Evolutionary conservation across 1,140 invertebrate species (phyloP).

Genomic region (Hyposmocoma kahamanoa): DNA sequence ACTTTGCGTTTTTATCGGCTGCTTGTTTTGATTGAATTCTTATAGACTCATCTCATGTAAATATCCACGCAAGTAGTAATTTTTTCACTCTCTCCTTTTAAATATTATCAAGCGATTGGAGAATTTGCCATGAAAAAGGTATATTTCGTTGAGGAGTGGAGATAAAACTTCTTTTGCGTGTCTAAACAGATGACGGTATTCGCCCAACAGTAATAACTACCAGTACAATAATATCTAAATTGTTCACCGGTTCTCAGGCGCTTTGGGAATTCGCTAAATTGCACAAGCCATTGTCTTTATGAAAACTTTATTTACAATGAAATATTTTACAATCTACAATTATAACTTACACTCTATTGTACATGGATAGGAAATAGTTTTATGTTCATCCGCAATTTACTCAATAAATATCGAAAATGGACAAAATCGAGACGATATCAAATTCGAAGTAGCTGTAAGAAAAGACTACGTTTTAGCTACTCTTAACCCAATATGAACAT

Average conservation of each 20-base stretch:
- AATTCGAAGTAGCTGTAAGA: neutral
- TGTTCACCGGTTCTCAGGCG: conserved; percentile 32
- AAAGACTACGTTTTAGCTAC: conserved; percentile 3
- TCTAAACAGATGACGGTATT: too few relatives aligned
- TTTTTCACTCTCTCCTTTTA: too few relatives aligned
- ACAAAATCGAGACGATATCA: conserved; percentile 8
- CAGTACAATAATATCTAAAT: too few relatives aligned
- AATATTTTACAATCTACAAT: conserved; percentile 64
- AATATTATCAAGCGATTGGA: too few relatives aligned
- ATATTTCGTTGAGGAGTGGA: too few relatives aligned
- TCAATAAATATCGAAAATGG: conserved; percentile 20
- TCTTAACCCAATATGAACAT: conserved; percentile 40
- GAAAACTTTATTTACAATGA: conserved; percentile 69
- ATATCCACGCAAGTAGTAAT: too few relatives aligned
- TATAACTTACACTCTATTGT: conserved; percentile 49
- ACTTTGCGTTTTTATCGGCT: too few relatives aligned
- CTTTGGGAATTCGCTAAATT: conserved; percentile 33
- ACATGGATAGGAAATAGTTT: conserved; percentile 38
- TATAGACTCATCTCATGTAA: too few relatives aligned
- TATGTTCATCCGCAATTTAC: conserved; percentile 14
- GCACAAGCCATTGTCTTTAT: conserved; percentile 45
- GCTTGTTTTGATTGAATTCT: too few relatives aligned
- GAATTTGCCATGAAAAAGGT: too few relatives aligned
- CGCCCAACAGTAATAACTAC: too few relatives aligned
- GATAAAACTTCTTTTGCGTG: too few relatives aligned